These are phyloP conservation scores for Periplaneta americana DNA, from an alignment of 1,140 invertebrate species.

Conservation along the genomic window DNA sequence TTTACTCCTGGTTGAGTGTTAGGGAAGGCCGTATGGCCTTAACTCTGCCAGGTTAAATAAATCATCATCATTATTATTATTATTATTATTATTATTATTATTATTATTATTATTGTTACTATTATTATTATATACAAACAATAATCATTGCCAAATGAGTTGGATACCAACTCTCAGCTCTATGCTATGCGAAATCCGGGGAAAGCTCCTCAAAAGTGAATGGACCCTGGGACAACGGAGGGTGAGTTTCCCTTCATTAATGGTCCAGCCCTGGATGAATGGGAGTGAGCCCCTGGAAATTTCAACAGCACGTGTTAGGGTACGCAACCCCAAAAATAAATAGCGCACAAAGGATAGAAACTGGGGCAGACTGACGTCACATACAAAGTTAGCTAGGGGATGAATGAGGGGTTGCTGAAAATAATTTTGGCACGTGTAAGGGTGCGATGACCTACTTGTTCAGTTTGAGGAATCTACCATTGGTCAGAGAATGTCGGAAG, in stretches of 20 bases:
- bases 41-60: too few species aligned
- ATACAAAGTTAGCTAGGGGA: neutral
- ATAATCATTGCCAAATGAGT: too few species aligned
- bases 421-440: neutral
- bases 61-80: too few species aligned
- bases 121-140: too few species aligned
- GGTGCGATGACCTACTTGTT: neutral
- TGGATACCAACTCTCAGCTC: too few species aligned
- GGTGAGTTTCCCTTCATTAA: too few species aligned
- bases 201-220: neutral
- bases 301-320: neutral
- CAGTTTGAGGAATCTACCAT: neutral
- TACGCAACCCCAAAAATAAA: neutral
- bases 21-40: too few species aligned
- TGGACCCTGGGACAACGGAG: neutral
- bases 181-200: neutral
- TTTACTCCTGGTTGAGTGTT: too few species aligned
- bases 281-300: neutral
- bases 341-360: neutral
- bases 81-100: too few species aligned
- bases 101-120: too few species aligned
- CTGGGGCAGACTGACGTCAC: too few species aligned
- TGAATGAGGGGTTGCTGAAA: neutral
- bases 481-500: neutral
- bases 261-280: neutral